Percentiles rank a stretch among this genome's conserved stretches.
These are phyloP conservation scores for Phyllostomus hastatus DNA, from an alignment of 2,113 vertebrate species.

Conservation along the genomic window DNA sequence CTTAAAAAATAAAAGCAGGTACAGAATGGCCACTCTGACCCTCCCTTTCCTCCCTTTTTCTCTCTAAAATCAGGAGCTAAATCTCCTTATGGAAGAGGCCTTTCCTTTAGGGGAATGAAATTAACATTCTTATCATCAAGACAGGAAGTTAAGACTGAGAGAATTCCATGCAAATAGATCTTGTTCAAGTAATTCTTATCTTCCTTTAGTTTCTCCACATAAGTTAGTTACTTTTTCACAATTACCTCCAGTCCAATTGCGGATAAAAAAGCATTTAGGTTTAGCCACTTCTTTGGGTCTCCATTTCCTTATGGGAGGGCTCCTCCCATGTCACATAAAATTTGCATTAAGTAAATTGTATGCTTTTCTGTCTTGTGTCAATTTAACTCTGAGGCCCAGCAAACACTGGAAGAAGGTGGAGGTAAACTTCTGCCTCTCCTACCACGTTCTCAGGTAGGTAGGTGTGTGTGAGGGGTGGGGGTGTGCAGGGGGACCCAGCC, in stretches of 20 bases:
- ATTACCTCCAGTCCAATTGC: neutral
- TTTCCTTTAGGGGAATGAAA: neutral
- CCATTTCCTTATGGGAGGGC: neutral
- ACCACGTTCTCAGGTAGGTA: neutral
- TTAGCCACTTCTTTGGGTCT: neutral
- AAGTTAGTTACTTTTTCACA: neutral
- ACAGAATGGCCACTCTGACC: neutral
- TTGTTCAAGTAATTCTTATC: neutral
- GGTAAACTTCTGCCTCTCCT: neutral
- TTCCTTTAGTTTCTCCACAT: neutral
- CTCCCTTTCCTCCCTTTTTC: neutral
- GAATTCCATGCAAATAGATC: neutral
- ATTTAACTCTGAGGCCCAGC: neutral
- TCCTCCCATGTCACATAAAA: neutral
- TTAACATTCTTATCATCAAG: neutral
- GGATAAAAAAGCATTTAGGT: neutral
- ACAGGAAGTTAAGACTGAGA: neutral
- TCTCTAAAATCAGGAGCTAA: neutral
- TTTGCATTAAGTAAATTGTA: neutral
- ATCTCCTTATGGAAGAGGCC: neutral
- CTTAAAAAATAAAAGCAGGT: neutral
- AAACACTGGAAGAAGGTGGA: neutral
- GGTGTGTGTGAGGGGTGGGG: neutral
- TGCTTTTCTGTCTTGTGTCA: neutral
- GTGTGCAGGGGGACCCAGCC: neutral